Percentiles rank a stretch among this genome's conserved stretches.
phyloP scores from a whole-genome alignment of 2,113 vertebrate species.

The Poeciliopsis retropinna region DNA sequence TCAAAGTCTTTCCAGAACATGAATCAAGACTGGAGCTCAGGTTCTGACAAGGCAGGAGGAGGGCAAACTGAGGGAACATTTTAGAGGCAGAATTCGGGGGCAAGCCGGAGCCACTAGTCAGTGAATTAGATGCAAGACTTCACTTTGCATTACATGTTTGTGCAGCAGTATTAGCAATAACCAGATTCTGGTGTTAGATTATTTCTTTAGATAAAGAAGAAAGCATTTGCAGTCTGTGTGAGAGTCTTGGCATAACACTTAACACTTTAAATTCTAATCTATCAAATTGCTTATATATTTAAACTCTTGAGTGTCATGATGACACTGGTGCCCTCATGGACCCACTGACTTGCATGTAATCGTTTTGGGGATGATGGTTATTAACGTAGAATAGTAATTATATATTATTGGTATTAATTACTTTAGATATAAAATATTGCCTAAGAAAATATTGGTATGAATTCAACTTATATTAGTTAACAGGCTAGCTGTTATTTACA shows the following conservation, averaged over 20 bases:
- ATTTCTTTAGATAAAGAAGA: background rate
- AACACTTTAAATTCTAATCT: background rate
- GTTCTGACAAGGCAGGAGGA: constrained; percentile 43
- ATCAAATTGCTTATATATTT: background rate
- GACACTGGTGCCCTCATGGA: too few species aligned
- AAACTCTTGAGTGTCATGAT: too few species aligned
- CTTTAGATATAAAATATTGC: background rate
- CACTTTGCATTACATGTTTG: constrained; percentile 3
- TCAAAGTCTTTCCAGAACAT: constrained; percentile 65
- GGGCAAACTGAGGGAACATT: constrained; percentile 45
- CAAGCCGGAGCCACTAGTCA: constrained; percentile 20
- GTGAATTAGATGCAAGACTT: constrained; percentile 22
- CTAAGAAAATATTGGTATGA: background rate
- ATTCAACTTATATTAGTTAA: background rate
- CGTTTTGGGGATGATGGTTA: too few species aligned
- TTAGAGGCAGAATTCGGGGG: constrained; percentile 30
- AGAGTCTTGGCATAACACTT: background rate
- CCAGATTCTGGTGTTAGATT: constrained; percentile 8
- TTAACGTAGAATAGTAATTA: background rate
- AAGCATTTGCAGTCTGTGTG: background rate
- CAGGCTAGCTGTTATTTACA: background rate
- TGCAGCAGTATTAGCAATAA: constrained; percentile 9
- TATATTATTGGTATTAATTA: background rate
- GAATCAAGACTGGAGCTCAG: constrained; percentile 56
- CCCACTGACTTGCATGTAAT: too few species aligned